Percentiles rank a stretch among this genome's conserved stretches.
phyloP scores from a whole-genome alignment of 2,113 vertebrate species.

The Tetraodon nigroviridis region DNA sequence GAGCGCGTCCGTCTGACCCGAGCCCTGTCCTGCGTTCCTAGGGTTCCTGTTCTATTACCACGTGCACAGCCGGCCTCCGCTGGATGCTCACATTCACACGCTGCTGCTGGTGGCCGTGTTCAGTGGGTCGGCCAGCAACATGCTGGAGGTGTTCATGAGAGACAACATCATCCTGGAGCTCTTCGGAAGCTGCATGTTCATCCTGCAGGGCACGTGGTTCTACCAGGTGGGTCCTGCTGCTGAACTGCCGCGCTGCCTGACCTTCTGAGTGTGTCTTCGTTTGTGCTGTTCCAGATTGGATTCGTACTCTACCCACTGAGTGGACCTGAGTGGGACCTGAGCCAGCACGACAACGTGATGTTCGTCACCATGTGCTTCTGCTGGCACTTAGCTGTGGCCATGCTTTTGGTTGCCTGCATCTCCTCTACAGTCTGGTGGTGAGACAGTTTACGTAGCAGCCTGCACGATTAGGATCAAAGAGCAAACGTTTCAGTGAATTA shows the following conservation, averaged over 20 bases:
- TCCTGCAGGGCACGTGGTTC: conserved; percentile 96
- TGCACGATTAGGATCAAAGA: background rate
- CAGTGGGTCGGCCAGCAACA: conserved; percentile 55
- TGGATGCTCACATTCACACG: conserved; percentile 89
- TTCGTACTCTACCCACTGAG: conserved; percentile 85
- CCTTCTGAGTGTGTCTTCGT: background rate
- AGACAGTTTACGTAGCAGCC: background rate
- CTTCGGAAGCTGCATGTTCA: conserved; percentile 74
- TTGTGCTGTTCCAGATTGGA: conserved; percentile 78
- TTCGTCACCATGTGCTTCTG: conserved; percentile 97
- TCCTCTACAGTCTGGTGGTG: conserved; percentile 77
- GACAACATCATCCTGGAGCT: conserved; percentile 82
- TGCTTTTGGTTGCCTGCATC: conserved; percentile 67
- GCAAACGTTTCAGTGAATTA: background rate
- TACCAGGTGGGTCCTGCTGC: conserved; percentile 81
- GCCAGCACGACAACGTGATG: conserved; percentile 81
- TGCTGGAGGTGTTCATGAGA: conserved; percentile 81
- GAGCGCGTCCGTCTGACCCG: background rate
- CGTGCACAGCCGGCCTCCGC: conserved; percentile 72
- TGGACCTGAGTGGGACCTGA: conserved; percentile 78
- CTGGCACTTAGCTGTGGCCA: conserved; percentile 83
- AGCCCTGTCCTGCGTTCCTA: conserved; percentile 7
- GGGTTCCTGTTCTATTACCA: conserved; percentile 90
- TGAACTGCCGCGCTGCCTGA: background rate
- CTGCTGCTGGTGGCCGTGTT: conserved; percentile 83